These are phyloP conservation scores for Nycticryphes semicollaris DNA, from an alignment of 2,113 vertebrate species.

Conservation along the genomic window DNA sequence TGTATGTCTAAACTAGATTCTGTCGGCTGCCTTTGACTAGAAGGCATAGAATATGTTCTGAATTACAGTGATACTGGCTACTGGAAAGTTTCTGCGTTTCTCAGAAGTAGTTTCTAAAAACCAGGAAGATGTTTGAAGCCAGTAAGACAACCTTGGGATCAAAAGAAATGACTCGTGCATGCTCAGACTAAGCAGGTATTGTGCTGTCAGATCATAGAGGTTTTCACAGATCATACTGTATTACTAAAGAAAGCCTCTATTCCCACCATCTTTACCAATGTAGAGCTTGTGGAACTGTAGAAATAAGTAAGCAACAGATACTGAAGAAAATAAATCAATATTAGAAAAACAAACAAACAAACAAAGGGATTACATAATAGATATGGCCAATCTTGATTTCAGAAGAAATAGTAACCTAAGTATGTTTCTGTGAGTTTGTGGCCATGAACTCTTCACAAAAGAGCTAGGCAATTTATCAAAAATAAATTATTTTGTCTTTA, in stretches of 20 bases:
- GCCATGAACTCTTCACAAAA: not conserved
- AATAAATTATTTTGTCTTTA: not conserved
- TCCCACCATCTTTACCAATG: not conserved
- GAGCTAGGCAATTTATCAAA: not conserved
- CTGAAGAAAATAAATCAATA: not conserved
- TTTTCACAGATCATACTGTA: too few relatives aligned
- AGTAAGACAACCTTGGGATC: not conserved
- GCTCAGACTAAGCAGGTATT: not conserved
- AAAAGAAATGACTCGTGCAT: not conserved
- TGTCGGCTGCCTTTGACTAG: not conserved
- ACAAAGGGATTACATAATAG: not conserved
- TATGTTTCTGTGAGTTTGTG: not conserved
- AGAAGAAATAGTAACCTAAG: not conserved
- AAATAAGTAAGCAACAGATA: not conserved
- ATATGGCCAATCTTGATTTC: not conserved
- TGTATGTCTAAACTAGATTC: not conserved
- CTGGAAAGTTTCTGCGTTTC: not conserved
- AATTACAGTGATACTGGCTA: not conserved
- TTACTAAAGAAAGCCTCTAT: not conserved
- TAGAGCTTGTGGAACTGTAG: not conserved
- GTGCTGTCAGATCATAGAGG: not conserved
- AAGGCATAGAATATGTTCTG: not conserved
- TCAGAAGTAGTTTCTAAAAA: not conserved
- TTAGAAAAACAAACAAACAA: not conserved
- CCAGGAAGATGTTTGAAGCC: not conserved